Conservation (phyloP, 2,113 vertebrate species). For the Rhodinocichla rosea region DNA sequence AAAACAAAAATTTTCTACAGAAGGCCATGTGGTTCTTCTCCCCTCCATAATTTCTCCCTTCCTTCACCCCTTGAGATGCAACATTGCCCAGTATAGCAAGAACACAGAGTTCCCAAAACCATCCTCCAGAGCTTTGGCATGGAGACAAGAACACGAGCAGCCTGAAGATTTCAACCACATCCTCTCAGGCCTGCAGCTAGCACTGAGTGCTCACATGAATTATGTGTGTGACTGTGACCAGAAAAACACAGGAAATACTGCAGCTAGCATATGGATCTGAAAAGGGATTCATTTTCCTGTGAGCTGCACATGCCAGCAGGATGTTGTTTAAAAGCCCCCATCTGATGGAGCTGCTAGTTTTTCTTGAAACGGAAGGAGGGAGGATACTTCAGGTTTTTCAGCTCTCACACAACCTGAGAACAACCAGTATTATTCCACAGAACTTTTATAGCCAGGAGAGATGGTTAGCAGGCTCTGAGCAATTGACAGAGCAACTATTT, state of each 20-base stretch:
- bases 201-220: not conserved
- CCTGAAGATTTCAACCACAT: constrained; percentile 58
- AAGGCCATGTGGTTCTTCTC: not conserved
- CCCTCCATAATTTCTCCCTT: not conserved
- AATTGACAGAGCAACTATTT: not conserved
- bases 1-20: not conserved
- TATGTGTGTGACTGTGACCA: constrained; percentile 35
- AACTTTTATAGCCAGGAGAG: not conserved
- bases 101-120: constrained; percentile 58
- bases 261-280: constrained; percentile 22
- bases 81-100: constrained; percentile 32
- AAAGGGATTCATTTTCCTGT: constrained; percentile 4
- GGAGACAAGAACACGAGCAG: constrained; percentile 47
- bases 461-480: not conserved
- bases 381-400: not conserved
- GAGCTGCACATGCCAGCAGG: not conserved
- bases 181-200: constrained; percentile 22
- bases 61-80: constrained; percentile 15
- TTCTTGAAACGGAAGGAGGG: not conserved
- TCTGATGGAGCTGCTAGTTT: not conserved
- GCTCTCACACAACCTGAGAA: not conserved
- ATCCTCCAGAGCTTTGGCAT: constrained; percentile 56
- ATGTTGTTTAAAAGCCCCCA: not conserved
- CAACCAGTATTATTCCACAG: not conserved
- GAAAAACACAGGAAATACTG: constrained; percentile 53